Percentiles rank a stretch among this genome's conserved stretches.
These are phyloP conservation scores for Mesoligia furuncula DNA, from an alignment of 2,888 invertebrate genomes.

Conservation along the genomic window DNA sequence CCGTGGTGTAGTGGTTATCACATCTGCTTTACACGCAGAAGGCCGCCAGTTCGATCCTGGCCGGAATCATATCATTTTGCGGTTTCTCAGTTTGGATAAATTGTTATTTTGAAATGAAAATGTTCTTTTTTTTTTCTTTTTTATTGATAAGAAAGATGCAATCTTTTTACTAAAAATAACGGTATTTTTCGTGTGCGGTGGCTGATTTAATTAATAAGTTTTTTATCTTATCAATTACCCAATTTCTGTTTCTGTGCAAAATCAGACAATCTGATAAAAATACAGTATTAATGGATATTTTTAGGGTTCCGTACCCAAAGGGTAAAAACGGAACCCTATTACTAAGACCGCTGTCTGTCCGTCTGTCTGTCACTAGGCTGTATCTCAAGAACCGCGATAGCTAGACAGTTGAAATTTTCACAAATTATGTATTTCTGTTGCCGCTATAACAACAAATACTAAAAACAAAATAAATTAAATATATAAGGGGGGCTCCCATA, in stretches of 20 bases:
- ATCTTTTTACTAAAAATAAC: neutral
- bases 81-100: constrained; percentile 4
- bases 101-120: neutral
- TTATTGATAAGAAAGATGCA: neutral
- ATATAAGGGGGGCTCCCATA: no score
- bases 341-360: no score
- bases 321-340: no score
- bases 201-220: neutral
- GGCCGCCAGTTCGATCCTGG: constrained; percentile 90
- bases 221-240: neutral
- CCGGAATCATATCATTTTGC: constrained; percentile 84
- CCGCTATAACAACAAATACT: no score
- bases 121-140: neutral
- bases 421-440: no score
- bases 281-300: neutral
- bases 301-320: no score
- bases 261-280: neutral
- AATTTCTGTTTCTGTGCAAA: neutral
- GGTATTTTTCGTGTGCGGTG: no score
- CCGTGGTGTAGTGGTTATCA: constrained; percentile 97
- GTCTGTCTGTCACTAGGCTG: no score
- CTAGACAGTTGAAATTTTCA: no score
- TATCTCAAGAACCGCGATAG: no score
- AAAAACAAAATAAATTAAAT: no score
- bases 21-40: constrained; percentile 94